A percentile compares a stretch with the other conserved stretches of the same genome.
These are phyloP conservation scores for Pitangus sulphuratus DNA, from an alignment of 2,797 vertebrate genomes.

Conservation along the genomic window DNA sequence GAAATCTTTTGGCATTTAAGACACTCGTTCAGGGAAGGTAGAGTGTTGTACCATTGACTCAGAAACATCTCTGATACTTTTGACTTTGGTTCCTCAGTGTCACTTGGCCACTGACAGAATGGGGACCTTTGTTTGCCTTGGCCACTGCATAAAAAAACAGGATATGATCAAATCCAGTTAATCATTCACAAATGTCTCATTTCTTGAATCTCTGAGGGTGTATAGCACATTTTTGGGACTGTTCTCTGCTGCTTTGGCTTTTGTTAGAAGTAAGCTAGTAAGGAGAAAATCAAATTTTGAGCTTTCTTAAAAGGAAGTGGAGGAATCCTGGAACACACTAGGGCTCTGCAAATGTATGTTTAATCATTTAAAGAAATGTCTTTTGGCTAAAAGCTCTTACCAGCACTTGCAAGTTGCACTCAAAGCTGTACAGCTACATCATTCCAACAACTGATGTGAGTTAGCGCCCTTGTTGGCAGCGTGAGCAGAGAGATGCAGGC, in stretches of 20 bases:
- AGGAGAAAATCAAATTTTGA: constrained; percentile 54
- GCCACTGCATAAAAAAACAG: constrained; percentile 58
- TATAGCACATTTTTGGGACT: constrained; percentile 62
- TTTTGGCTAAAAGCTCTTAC: constrained; percentile 58
- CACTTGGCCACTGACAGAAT: constrained; percentile 45
- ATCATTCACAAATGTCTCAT: constrained; percentile 68
- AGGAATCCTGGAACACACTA: constrained; percentile 63
- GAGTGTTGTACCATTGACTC: neutral
- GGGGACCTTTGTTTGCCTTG: constrained; percentile 61
- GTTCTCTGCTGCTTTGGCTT: constrained; percentile 56
- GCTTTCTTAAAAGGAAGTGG: constrained; percentile 60
- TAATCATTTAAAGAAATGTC: constrained; percentile 66
- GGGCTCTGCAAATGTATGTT: constrained; percentile 53
- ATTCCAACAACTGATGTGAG: constrained; percentile 59
- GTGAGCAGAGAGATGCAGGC: neutral
- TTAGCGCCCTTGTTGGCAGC: constrained; percentile 53
- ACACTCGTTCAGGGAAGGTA: neutral
- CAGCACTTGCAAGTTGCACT: constrained; percentile 6
- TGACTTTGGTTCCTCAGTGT: neutral
- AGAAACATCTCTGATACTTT: constrained; percentile 17
- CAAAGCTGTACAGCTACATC: neutral
- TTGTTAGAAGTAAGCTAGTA: constrained; percentile 55
- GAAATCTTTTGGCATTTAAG: neutral
- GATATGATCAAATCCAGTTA: constrained; percentile 64
- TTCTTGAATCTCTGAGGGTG: constrained; percentile 57